Base-by-base conservation (phyloP, 2,888 invertebrate species). In the Leptinotarsa peninsularis region DNA sequence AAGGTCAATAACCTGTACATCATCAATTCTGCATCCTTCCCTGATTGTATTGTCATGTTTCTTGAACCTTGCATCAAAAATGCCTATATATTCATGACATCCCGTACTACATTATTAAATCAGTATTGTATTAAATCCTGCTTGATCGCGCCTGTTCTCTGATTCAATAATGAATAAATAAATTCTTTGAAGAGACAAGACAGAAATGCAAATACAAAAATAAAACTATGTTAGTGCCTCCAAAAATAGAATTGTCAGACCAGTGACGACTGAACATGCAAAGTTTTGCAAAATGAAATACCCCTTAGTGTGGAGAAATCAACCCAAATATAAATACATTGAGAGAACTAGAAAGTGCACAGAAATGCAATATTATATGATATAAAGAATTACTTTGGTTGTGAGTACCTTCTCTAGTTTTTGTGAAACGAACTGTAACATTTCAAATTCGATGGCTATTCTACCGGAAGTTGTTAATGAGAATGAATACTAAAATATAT, bases 151-250 rank as follows among this genome's bases (percentile, higher is more conserved):
- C 33, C 17, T 63, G 17, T 63, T 14, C 17, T 7, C 33, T 15
- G 63, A 33, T n/a, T 63, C 63, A 43, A n/a, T 13, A 33, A 27
- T 27, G 27, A 63, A 63, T 63, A 43, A 63, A 63, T 63, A 33
- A 17, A n/a, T 63, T 63, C 63, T 63, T 63, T 63, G 63, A 43
- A 63, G 63, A 63, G 33, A 33, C n/a, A 18, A 63, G 63, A 13
- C 63, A 17, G 33, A 63, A 60, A 63, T 63, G 63, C 63, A 63
- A 63, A 63, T 63, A n/a, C n/a, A 63, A 33, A 63, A 63, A 63
- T 43, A 63, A 33, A 43, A 63, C 63, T 2, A n/a, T n/a, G 58
- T 58, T 58, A 23, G 21, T 23, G 58, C 33, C 15, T 17, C 63
- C 63, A 43, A 43, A 63, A 63, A 63, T 63, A 63, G 63, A 63